Conservation (phyloP, 2,888 invertebrate genomes). For the Schrankia costaestrigalis region DNA sequence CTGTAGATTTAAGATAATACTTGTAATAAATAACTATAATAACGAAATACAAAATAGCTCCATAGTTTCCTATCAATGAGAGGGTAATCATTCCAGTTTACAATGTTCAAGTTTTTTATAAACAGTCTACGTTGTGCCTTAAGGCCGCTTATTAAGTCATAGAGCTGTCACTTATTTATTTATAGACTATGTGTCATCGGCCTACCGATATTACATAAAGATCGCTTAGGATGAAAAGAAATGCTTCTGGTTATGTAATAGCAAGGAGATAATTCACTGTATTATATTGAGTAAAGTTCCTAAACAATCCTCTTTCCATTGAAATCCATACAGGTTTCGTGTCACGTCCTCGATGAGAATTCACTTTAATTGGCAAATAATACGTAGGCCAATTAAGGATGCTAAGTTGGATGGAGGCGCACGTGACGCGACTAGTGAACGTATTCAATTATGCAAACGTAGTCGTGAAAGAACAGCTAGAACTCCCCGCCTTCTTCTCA, state of each 20-base stretch:
- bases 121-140: no score
- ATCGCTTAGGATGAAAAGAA: no score
- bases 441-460: conserved; percentile 79
- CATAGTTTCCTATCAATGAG: conserved; percentile 6
- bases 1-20: no score
- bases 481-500: conserved; percentile 37
- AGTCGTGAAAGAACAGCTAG: conserved; percentile 64
- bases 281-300: conserved; percentile 32
- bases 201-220: conserved; percentile 35
- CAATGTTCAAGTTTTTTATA: no score
- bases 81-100: no score
- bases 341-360: conserved; percentile 78
- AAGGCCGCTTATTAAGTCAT: conserved; percentile 17
- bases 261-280: no score
- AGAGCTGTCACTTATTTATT: conserved; percentile 28
- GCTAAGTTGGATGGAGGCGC: conserved; percentile 76
- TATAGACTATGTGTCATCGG: conserved; percentile 29
- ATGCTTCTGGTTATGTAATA: no score
- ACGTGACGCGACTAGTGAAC: conserved; percentile 75
- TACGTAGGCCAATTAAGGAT: conserved; percentile 81
- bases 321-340: conserved; percentile 68
- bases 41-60: no score
- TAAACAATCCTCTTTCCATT: conserved; percentile 45
- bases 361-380: conserved; percentile 82
- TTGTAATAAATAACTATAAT: no score